phyloP scores from a whole-genome alignment of 2,888 invertebrate genomes.

The Schrankia costaestrigalis region DNA sequence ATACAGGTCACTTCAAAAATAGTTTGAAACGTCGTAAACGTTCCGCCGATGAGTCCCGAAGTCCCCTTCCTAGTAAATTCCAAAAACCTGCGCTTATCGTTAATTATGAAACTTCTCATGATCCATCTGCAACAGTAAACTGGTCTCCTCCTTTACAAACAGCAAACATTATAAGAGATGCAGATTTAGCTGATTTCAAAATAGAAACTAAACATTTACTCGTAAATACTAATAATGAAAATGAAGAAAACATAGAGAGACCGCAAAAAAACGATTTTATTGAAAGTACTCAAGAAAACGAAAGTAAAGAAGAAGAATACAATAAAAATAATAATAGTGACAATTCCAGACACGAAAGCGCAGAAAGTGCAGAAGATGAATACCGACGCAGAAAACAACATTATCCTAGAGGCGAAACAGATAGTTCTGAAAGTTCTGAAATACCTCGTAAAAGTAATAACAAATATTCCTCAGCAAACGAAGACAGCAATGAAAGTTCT shows the following conservation, averaged over 20 bases:
- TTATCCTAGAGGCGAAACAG: constrained; percentile 7
- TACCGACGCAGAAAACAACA: constrained; percentile 12
- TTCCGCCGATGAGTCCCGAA: constrained; percentile 13
- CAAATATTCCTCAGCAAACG: constrained; percentile 8
- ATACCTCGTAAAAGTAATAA: constrained; percentile 4
- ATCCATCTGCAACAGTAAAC: constrained; percentile 30
- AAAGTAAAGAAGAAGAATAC: constrained; percentile 8
- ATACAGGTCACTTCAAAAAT: constrained; percentile 55
- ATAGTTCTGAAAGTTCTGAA: constrained; percentile 21
- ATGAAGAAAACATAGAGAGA: constrained; percentile 18
- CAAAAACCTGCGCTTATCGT: constrained; percentile 46
- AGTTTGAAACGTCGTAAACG: constrained; percentile 55
- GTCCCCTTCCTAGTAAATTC: constrained; percentile 28
- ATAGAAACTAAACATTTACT: constrained; percentile 62
- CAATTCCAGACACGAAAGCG: too few relatives aligned
- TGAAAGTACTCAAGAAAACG: constrained; percentile 11
- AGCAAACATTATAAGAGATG: constrained; percentile 40
- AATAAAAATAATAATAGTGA: constrained; percentile 3
- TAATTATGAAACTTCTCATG: constrained; percentile 55
- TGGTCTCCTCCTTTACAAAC: constrained; percentile 29
- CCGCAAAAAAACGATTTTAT: constrained; percentile 24
- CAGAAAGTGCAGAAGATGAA: constrained; percentile 23
- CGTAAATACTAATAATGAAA: constrained; percentile 18
- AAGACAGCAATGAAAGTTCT: constrained; percentile 9
- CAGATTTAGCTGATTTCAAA: constrained; percentile 60